Conservation (phyloP, 2,888 invertebrate genomes). For the Leptinotarsa haldemani region DNA sequence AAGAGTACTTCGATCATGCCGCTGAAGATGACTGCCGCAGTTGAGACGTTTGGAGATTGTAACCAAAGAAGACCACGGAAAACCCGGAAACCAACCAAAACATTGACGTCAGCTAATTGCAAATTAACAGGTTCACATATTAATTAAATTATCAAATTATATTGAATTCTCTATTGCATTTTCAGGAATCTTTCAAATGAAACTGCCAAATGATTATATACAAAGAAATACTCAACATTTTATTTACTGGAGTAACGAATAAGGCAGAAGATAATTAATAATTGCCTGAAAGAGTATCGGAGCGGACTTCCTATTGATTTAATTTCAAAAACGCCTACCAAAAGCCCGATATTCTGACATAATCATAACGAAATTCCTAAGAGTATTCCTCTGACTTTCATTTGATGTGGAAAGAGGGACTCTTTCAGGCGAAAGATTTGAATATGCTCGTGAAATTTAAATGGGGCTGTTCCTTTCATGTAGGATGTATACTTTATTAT, state of each 20-base stretch:
- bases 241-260: neutral
- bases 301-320: slow-evolving; percentile 31
- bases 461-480: slow-evolving; percentile 29
- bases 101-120: no score
- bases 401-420: slow-evolving; percentile 32
- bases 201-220: neutral
- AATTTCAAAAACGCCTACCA: slow-evolving; percentile 31
- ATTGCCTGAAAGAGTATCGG: slow-evolving; percentile 32
- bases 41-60: no score
- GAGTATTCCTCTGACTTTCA: slow-evolving; percentile 25
- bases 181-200: neutral
- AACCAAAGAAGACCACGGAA: no score
- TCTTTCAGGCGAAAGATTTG: slow-evolving; percentile 28
- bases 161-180: neutral
- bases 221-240: slow-evolving; percentile 21
- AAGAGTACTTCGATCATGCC: no score
- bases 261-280: slow-evolving; percentile 34
- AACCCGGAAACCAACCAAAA: no score
- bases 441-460: slow-evolving; percentile 25
- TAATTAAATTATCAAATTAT: neutral
- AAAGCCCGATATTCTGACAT: slow-evolving; percentile 30
- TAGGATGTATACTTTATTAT: slow-evolving; percentile 28
- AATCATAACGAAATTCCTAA: slow-evolving; percentile 32
- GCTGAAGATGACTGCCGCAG: no score
- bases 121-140: no score